Conservation (phyloP, 2,888 invertebrate genomes). For the Drosophila hamatofila region DNA sequence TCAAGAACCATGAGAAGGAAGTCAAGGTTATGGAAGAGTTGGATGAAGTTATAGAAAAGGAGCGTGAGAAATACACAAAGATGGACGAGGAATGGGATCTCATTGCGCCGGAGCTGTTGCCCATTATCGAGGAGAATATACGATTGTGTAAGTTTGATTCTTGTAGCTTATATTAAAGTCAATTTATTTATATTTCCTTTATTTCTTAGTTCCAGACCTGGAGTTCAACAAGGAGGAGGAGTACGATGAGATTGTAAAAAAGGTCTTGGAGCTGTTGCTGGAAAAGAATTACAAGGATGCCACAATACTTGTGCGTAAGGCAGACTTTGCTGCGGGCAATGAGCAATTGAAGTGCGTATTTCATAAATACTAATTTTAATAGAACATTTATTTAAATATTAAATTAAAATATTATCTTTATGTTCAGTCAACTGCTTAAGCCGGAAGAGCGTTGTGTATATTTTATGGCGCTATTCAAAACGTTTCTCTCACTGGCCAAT, state of each 20-base stretch:
- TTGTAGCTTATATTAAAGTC: too few relatives aligned
- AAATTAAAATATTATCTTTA: not conserved
- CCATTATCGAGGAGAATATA: conserved; percentile 79
- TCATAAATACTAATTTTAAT: not conserved
- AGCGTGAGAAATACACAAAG: conserved; percentile 86
- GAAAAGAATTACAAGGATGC: conserved; percentile 83
- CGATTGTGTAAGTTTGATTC: conserved; percentile 64
- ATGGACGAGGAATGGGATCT: conserved; percentile 85
- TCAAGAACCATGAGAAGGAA: conserved; percentile 87
- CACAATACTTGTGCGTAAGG: conserved; percentile 80
- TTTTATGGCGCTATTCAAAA: conserved; percentile 81
- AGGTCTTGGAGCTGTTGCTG: conserved; percentile 76
- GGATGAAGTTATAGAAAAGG: conserved; percentile 86
- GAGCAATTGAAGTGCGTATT: conserved; percentile 72
- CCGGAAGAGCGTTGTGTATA: conserved; percentile 83
- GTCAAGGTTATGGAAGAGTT: conserved; percentile 84
- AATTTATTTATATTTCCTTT: not conserved
- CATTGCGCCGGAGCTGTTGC: conserved; percentile 77
- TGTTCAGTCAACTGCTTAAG: conserved; percentile 45
- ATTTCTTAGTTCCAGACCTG: conserved; percentile 54
- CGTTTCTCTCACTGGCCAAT: conserved; percentile 82
- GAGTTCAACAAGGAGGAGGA: conserved; percentile 76
- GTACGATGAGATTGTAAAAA: conserved; percentile 80
- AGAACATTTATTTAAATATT: not conserved
- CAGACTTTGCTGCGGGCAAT: conserved; percentile 83